Conservation (phyloP, 1,140 invertebrate species). For the Batillaria attramentaria region DNA sequence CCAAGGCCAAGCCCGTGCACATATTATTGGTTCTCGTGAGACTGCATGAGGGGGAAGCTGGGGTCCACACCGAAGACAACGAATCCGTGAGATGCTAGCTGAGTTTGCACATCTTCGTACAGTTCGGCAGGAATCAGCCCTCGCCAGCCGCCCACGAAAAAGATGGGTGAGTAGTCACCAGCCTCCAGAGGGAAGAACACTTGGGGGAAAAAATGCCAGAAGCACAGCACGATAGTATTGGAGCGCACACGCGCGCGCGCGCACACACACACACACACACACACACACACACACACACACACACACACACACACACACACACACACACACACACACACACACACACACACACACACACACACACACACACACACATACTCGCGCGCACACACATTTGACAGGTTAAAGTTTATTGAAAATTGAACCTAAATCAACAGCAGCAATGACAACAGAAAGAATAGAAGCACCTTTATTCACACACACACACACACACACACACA, state of each 20-base stretch:
- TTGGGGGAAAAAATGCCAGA: conserved; percentile 40
- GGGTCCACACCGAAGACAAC: conserved; percentile 56
- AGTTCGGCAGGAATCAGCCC: conserved; percentile 43
- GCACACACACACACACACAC: too few species aligned
- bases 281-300: too few species aligned
- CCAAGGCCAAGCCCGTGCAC: too few species aligned
- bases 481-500: conserved; percentile 20
- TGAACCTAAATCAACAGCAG: background rate
- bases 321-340: too few species aligned
- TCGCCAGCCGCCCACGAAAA: conserved; percentile 52
- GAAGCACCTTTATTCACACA: background rate
- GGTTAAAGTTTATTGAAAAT: background rate
- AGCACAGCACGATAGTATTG: too few species aligned
- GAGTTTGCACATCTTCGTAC: conserved; percentile 43
- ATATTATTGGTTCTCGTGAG: background rate
- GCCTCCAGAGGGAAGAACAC: conserved; percentile 50
- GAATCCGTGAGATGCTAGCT: conserved; percentile 57
- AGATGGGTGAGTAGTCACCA: conserved; percentile 47
- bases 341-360: background rate
- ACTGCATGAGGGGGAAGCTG: conserved; percentile 37
- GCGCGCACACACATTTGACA: background rate
- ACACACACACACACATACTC: background rate
- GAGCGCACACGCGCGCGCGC: too few species aligned
- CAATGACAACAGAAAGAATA: background rate
- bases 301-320: too few species aligned